phyloP scores from a whole-genome alignment of 1,140 invertebrate genomes.

The Drosophila ironensis region DNA sequence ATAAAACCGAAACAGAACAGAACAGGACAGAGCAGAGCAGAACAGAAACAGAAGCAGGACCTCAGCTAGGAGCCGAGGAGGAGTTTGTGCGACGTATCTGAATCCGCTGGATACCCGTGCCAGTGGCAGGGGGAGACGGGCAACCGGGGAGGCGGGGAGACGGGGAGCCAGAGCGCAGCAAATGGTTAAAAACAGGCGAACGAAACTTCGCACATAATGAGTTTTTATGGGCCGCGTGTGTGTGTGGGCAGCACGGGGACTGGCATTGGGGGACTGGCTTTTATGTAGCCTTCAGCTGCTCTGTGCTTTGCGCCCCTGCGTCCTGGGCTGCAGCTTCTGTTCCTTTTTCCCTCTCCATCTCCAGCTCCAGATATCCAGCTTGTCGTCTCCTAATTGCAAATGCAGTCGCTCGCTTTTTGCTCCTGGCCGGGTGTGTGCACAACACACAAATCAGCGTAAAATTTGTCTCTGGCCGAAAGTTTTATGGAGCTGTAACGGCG shows the following conservation, averaged over 20 bases:
- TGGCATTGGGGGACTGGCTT: slow-evolving; percentile 21
- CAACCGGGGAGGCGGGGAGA: neutral
- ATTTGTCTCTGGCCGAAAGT: slow-evolving; percentile 67
- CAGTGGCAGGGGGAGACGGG: neutral
- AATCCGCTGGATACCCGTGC: slow-evolving; percentile 12
- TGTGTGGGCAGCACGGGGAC: neutral
- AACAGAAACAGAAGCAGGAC: slow-evolving; percentile 12
- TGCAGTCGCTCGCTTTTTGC: slow-evolving; percentile 28
- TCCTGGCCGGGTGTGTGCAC: slow-evolving; percentile 4
- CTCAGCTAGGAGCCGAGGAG: too few species aligned
- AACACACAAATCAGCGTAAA: slow-evolving; percentile 70
- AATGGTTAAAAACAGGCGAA: slow-evolving; percentile 43
- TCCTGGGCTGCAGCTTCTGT: neutral
- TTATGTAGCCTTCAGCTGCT: slow-evolving; percentile 53
- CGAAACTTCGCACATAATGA: slow-evolving; percentile 73
- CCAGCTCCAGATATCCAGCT: slow-evolving; percentile 6
- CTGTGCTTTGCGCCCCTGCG: slow-evolving; percentile 8
- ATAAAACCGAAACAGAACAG: slow-evolving; percentile 69
- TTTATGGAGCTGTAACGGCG: slow-evolving; percentile 67
- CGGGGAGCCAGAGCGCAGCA: neutral
- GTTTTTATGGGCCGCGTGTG: slow-evolving; percentile 58
- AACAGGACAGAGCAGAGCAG: too few species aligned
- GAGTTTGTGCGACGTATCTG: slow-evolving; percentile 8
- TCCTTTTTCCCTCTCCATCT: neutral
- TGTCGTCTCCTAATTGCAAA: slow-evolving; percentile 54